Evolutionary conservation across 2,797 vertebrate species (phyloP), one percentile per base, ranked within the genome.

Genomic region (Serranus cabrilla): DNA sequence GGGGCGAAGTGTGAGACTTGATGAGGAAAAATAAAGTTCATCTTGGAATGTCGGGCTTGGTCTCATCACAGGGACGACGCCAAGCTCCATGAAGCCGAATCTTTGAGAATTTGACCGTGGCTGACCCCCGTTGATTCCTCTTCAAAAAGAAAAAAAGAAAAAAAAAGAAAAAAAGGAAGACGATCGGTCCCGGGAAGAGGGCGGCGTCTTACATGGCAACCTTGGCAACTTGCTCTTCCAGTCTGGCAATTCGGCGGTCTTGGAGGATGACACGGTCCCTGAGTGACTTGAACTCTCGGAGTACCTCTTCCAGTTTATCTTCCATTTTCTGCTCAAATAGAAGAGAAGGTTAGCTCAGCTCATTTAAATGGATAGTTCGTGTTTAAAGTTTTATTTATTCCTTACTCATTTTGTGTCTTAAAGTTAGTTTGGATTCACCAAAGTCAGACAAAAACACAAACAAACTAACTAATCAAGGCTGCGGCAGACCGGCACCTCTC

Each of bases 151-250:
- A 34, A 34, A 34, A 34, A 34, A 34, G 1, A 34, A 34, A 34
- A 31, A 3, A 34, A 34, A 34, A 34, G 1, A 34, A 34, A 34
- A 34, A 34, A 34, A 71, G 52, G 46, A 87, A 73, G 52, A 46
- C 74, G 67, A 71, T 23, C 58, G 67, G 67, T 85, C 88, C 90
- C 43, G 49, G 76, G 71, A 66, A 23, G 37, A 47, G 52, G 57
- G 37, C 21, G 39, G 64, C 21, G 16, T 78, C 84, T 96, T 94
- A 98, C 94, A 97, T 96, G 45, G 92, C 94, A 0, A 99, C 96
- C 95, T 98, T 99, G 64, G 97, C 95, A 77, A 99, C 93, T 94
- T 98, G 96, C 82, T 98, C 96, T 92, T 99, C 98, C 91, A 99
- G 94, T 96, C 96, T 98, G 95, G 97, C 93, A 82, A 99, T 99